phyloP scores from a whole-genome alignment of 2,113 vertebrate species.

The Cyphomyrus plagiostoma region DNA sequence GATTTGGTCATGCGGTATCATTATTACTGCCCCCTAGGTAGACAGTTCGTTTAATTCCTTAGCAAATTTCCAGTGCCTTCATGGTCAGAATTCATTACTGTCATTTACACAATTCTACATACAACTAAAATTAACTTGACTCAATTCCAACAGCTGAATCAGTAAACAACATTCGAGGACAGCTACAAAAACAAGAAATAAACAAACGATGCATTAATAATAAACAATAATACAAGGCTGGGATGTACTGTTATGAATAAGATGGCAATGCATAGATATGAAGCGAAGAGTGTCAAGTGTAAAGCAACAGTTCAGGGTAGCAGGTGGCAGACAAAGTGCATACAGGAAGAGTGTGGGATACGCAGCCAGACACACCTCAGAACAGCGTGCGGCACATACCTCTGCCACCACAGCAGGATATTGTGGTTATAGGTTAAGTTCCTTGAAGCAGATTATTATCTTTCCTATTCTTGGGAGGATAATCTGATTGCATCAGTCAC shows the following conservation, averaged over 20 bases:
- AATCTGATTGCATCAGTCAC: constrained; percentile 13
- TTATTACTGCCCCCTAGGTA: background rate
- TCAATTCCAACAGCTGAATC: background rate
- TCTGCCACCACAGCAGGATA: background rate
- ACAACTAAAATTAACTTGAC: background rate
- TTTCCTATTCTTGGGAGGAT: constrained; percentile 8
- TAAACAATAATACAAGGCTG: background rate
- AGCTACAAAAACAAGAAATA: background rate
- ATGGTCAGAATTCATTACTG: background rate
- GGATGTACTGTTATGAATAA: background rate
- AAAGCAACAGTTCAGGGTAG: background rate
- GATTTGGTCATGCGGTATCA: background rate
- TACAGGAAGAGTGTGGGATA: background rate
- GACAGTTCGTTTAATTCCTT: background rate
- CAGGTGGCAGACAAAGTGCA: background rate
- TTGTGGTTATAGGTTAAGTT: constrained; percentile 8
- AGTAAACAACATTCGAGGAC: background rate
- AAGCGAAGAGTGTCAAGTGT: background rate
- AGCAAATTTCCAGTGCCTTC: background rate
- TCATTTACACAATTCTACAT: background rate
- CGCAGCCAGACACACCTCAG: background rate
- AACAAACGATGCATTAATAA: background rate
- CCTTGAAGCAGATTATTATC: constrained; percentile 13
- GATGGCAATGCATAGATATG: background rate
- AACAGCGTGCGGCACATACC: background rate